Evolutionary conservation across 2,888 invertebrate genomes (phyloP).

Genomic region (Ceramica pisi): DNA sequence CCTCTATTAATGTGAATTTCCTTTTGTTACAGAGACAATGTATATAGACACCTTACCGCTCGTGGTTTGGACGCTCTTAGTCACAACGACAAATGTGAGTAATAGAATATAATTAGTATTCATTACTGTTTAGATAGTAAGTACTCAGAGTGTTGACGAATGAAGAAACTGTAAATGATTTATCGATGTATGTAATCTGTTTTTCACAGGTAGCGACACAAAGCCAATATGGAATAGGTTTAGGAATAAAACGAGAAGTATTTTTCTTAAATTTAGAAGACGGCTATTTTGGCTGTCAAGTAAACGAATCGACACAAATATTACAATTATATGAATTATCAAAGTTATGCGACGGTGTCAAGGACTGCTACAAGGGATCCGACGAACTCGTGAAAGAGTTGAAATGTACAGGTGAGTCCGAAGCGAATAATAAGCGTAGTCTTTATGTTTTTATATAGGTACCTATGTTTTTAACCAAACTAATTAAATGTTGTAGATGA

Average conservation of each 20-base stretch:
- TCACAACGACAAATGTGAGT: conserved; percentile 95
- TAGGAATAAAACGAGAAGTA: conserved; percentile 97
- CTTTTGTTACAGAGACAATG: conserved; percentile 96
- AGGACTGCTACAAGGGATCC: conserved; percentile 97
- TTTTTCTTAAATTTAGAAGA: conserved; percentile 99
- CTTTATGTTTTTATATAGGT: neutral
- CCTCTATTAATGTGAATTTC: conserved; percentile 66
- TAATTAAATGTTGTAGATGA: conserved; percentile 92
- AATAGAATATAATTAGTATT: conserved; percentile 53
- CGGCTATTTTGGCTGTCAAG: conserved; percentile 99
- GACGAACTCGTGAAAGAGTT: conserved; percentile 97
- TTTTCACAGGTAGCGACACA: conserved; percentile 93
- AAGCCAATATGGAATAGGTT: conserved; percentile 95
- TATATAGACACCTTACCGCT: conserved; percentile 97
- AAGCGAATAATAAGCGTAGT: neutral
- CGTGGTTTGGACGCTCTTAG: conserved; percentile 97
- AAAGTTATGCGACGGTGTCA: conserved; percentile 97
- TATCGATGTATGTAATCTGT: conserved; percentile 61
- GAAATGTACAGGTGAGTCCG: conserved; percentile 97
- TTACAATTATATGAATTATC: conserved; percentile 98
- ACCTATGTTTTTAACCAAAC: neutral
- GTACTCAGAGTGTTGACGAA: neutral
- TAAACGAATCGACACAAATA: conserved; percentile 98
- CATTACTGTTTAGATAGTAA: conserved; percentile 2
- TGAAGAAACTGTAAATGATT: conserved; percentile 22